These are phyloP conservation scores for Megaustenia siamemsis DNA, from an alignment of 2,888 invertebrate genomes.

Conservation along the genomic window DNA sequence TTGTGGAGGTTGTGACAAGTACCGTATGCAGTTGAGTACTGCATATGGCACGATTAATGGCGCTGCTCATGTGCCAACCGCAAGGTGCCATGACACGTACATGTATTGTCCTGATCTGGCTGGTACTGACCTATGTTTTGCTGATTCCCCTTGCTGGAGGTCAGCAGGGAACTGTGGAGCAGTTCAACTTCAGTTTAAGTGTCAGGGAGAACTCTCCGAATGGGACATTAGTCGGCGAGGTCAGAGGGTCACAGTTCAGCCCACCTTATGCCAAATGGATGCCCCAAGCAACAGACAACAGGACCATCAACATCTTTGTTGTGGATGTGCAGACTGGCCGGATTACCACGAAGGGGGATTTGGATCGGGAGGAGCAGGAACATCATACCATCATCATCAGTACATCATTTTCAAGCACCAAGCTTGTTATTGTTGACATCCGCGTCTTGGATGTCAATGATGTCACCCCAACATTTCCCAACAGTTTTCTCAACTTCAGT, in stretches of 20 bases:
- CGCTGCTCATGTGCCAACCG: background rate
- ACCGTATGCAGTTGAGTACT: background rate
- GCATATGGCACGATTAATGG: background rate
- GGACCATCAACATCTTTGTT: constrained; percentile 43
- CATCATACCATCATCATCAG: constrained; percentile 53
- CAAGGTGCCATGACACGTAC: background rate
- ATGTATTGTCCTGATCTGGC: background rate
- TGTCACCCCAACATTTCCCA: constrained; percentile 89
- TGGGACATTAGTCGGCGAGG: constrained; percentile 86
- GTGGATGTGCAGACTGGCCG: constrained; percentile 50
- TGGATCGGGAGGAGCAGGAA: constrained; percentile 54
- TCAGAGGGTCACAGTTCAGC: constrained; percentile 26
- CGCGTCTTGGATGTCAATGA: constrained; percentile 94
- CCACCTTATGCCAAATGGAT: constrained; percentile 41
- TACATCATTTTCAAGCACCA: background rate
- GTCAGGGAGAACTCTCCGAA: constrained; percentile 92
- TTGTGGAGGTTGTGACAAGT: constrained; percentile 17
- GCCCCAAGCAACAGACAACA: constrained; percentile 1
- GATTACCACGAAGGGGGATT: constrained; percentile 46
- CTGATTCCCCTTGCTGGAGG: background rate
- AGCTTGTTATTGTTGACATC: constrained; percentile 84
- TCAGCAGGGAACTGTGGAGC: constrained; percentile 85
- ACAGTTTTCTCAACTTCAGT: constrained; percentile 88
- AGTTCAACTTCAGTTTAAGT: constrained; percentile 94
- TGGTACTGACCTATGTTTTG: background rate